Evolutionary conservation across 2,797 vertebrate genomes (phyloP).

Genomic region (Florisuga fusca): DNA sequence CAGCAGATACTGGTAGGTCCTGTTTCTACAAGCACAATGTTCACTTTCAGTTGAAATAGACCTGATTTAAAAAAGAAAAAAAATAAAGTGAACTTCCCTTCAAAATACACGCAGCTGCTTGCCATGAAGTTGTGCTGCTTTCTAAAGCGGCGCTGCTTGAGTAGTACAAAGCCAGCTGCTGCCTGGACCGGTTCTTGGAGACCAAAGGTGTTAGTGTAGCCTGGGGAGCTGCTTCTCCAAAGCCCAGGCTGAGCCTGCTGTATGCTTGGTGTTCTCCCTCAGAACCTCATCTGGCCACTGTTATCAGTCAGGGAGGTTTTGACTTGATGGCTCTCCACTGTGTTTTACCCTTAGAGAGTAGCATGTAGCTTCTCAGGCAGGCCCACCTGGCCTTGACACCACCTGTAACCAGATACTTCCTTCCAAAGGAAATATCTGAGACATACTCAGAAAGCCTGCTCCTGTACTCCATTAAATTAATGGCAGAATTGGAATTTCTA

Average conservation of each 20-base stretch:
- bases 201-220: not conserved
- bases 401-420: too few species aligned
- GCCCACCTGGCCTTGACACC: not conserved
- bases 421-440: not conserved
- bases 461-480: not conserved
- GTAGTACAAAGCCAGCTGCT: not conserved
- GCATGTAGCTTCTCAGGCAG: not conserved
- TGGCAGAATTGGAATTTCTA: not conserved
- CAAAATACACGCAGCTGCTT: not conserved
- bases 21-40: not conserved
- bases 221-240: not conserved
- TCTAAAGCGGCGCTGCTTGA: not conserved
- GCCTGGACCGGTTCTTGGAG: not conserved
- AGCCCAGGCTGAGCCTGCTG: rapidly evolving
- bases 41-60: not conserved
- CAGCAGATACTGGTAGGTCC: conserved; percentile 15
- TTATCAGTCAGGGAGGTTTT: not conserved
- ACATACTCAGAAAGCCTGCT: not conserved
- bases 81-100: not conserved
- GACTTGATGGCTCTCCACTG: not conserved
- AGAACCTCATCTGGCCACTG: not conserved
- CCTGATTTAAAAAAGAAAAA: not conserved
- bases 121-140: not conserved
- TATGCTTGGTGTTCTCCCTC: not conserved
- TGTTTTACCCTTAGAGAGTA: not conserved